Base-by-base conservation (phyloP, 2,888 invertebrate genomes). In the Danaus chrysippus region DNA sequence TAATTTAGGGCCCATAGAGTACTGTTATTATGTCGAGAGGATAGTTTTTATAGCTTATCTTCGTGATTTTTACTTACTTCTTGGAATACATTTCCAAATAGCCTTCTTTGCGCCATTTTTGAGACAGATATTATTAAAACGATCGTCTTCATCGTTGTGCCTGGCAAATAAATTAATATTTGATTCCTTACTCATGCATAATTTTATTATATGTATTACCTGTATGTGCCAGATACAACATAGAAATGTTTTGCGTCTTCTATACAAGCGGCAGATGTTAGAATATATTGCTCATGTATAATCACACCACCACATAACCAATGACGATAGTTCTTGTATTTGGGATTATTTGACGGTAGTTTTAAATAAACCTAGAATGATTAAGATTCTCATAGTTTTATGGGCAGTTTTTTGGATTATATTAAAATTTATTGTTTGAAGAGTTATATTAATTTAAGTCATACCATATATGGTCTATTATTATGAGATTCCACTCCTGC, bases 21-120 rank as follows among this genome's bases (percentile, higher is more conserved):
- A 34, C 23, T 8, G 6, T n/a, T n/a, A n/a, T n/a, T n/a, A n/a
- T n/a, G n/a, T n/a, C n/a, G n/a, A n/a, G n/a, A n/a, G n/a, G n/a
- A n/a, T n/a, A n/a, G n/a, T n/a, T 34, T 15, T 10, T n/a, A 53
- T 46, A n/a, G 15, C 15, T 10, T n/a, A 55, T 12, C 49, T 49
- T 11, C 13, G 10, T 44, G 15, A 34, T 8, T 42, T 23, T 43
- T n/a, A 67, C 84, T 82, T 73, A 86, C 87, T 88, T 77, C 86
- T 86, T 1, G 87, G 87, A n/a, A 88, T 77, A 68, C 87, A 88
- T 72, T 87, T 88, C 87, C 87, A 88, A 53, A 85, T 79, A 3
- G 87, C 87, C 75, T 85, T 88, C 63, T 85, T 87, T 0, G 83
- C 86, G 6, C 87, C 87, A 62, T 86, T 87, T 68, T 86, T 87